Evolutionary conservation across 2,797 vertebrate genomes (phyloP), one percentile per base, ranked within the genome.

Genomic region (Carduelis carduelis): DNA sequence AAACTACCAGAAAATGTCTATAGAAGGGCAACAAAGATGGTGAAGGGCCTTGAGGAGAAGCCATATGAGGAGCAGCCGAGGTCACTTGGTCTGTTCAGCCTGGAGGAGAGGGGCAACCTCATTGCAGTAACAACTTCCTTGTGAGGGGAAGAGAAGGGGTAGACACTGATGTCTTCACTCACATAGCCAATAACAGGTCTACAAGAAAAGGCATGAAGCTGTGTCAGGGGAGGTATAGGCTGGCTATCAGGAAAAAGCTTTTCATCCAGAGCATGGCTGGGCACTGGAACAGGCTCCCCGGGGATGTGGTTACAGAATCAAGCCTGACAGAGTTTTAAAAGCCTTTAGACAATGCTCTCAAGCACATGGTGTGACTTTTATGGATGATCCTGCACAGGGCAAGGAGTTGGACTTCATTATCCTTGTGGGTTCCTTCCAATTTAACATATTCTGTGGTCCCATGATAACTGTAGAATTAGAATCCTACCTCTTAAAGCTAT

Each of bases 361-460:
- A 41, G 26, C 22, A 22, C 32, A 32, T 2, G 6, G 4, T 64
- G 12, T 46, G 18, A 41, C 13, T 52, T 24, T 34, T 59, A 34
- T 21, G 14, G 6, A 18, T 39, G 8, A 8, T 46, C 8, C 26
- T 52, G 24, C 0, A 0, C n/a, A 77, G 34, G 50, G 4, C 10
- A 30, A 52, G 39, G 21, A 57, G n/a, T 1, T 32, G 21, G 14
- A 50, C 21, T 77, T 30, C 13, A 23, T 64, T 30, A 32, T 27
- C 15, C 52, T 46, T 26, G 53, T 46, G 12, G 8, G 11, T 52
- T n/a, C 30, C 44, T 83, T 64, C n/a, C 24, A 57, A 41, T 6
- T 71, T 26, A 46, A 13, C 28, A 32, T 52, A 41, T 64, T 57
- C 26, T 46, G 4, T 52, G 71, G 23, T 77, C 47, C 30, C 28